These are phyloP conservation scores for Oligia latruncula DNA, from an alignment of 2,888 invertebrate species.

Conservation along the genomic window DNA sequence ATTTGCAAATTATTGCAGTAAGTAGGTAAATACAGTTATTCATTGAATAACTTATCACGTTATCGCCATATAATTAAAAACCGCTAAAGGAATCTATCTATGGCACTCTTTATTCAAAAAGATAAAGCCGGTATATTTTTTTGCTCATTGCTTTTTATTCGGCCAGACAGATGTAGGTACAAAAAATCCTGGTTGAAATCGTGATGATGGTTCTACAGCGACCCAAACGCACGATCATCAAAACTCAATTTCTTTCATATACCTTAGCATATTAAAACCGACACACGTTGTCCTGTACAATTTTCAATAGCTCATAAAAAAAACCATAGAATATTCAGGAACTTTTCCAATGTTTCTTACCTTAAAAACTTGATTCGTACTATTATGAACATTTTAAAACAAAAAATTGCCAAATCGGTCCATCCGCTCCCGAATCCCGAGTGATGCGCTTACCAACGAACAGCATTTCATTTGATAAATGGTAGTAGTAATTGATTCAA, in stretches of 20 bases:
- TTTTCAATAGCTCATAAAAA: neutral
- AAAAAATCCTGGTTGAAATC: conserved; percentile 17
- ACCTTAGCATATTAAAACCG: too few relatives aligned
- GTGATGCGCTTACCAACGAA: neutral
- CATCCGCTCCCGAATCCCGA: neutral
- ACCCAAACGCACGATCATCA: neutral
- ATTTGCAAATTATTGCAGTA: conserved; percentile 11
- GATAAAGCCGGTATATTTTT: neutral
- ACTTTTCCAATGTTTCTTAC: neutral
- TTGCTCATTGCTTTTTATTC: neutral
- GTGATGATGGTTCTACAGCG: neutral
- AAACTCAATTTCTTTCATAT: neutral
- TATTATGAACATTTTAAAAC: neutral
- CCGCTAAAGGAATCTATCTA: neutral
- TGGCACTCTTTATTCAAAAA: neutral
- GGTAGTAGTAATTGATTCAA: conserved; percentile 5
- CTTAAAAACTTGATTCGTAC: neutral
- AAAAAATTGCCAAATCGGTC: neutral
- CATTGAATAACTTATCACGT: neutral
- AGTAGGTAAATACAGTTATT: conserved; percentile 9
- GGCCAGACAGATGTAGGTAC: neutral
- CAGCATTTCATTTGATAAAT: neutral
- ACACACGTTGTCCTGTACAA: neutral
- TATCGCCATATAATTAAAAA: neutral
- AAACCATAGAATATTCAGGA: neutral